phyloP scores from a whole-genome alignment of 2,113 vertebrate species.

The Marmota monax region DNA sequence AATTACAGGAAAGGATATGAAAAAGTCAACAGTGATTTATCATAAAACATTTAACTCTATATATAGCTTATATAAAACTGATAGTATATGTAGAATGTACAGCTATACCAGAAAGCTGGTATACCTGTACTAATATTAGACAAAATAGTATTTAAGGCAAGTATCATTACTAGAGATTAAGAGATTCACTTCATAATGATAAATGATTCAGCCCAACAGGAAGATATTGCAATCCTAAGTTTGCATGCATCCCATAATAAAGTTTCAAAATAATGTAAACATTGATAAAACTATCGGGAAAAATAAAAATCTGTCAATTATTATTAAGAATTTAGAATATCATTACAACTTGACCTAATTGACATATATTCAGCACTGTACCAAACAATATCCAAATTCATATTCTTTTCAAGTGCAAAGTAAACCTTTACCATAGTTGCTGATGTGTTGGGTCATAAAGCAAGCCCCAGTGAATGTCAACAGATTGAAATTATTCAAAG shows the following conservation, averaged over 20 bases:
- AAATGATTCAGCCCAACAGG: not conserved
- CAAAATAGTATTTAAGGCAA: conserved; percentile 13
- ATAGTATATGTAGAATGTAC: no score
- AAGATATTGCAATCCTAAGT: not conserved
- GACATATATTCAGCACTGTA: not conserved
- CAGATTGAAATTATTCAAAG: conserved; percentile 11
- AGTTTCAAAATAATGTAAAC: conserved; percentile 34
- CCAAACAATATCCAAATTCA: not conserved
- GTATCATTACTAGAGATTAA: not conserved
- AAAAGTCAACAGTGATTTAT: no score
- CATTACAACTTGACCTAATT: not conserved
- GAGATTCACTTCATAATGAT: not conserved
- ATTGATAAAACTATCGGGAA: not conserved
- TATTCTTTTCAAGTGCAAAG: not conserved
- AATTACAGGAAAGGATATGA: no score
- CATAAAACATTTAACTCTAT: no score
- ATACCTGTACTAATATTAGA: not conserved
- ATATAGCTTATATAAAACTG: no score
- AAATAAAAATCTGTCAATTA: not conserved
- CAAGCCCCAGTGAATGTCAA: not conserved
- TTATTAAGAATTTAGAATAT: conserved; percentile 15
- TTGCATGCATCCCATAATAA: not conserved
- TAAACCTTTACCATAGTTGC: not conserved
- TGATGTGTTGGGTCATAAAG: not conserved
- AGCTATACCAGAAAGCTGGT: not conserved